Evolutionary conservation across 2,797 vertebrate genomes (phyloP).

Genomic region (Tokudaia tokunoshimensis): DNA sequence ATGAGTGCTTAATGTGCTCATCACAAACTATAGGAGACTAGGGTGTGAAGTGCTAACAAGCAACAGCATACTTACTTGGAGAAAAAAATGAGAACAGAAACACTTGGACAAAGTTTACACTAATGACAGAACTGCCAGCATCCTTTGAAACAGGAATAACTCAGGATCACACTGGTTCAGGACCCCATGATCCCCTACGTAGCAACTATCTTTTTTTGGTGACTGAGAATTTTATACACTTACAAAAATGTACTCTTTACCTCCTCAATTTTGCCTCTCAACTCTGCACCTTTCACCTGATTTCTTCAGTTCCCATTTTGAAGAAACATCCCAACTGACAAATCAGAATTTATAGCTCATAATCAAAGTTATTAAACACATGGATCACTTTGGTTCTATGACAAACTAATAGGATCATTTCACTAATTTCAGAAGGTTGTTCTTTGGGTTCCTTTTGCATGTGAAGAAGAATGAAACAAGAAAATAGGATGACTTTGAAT

Average conservation of each 20-base stretch:
- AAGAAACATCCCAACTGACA: slow-evolving; percentile 48
- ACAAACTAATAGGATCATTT: slow-evolving; percentile 65
- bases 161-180: slow-evolving; percentile 41
- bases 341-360: slow-evolving; percentile 56
- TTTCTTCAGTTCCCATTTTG: slow-evolving; percentile 54
- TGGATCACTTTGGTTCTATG: slow-evolving; percentile 61
- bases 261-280: slow-evolving; percentile 49
- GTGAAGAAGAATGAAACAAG: slow-evolving; percentile 35
- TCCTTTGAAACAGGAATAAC: background rate
- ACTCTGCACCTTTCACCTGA: slow-evolving; percentile 48
- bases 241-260: background rate
- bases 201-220: slow-evolving; percentile 33
- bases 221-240: slow-evolving; percentile 65
- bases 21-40: slow-evolving; percentile 53
- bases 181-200: slow-evolving; percentile 28
- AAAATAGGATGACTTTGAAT: slow-evolving; percentile 50
- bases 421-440: slow-evolving; percentile 60
- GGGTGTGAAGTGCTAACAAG: background rate
- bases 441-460: slow-evolving; percentile 70
- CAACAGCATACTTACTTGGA: background rate
- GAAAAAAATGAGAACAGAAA: background rate
- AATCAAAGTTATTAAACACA: slow-evolving; percentile 78
- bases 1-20: slow-evolving; percentile 75
- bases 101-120: background rate
- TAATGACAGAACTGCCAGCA: background rate